Percentiles rank a stretch among this genome's conserved stretches.
These are phyloP conservation scores for Lipotes vexillifer DNA, from an alignment of 2,113 vertebrate species.

Conservation along the genomic window DNA sequence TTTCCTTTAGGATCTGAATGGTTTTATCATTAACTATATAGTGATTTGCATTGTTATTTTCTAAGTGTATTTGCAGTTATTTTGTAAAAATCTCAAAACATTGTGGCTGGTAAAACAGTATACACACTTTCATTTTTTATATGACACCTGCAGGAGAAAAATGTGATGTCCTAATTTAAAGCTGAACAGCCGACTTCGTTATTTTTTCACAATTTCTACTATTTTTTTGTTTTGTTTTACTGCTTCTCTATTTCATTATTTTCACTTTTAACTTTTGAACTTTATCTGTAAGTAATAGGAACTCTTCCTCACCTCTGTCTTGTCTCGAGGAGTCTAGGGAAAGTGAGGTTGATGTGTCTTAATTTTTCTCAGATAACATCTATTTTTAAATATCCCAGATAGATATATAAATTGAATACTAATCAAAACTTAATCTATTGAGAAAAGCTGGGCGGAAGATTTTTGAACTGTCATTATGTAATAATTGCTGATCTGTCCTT, in stretches of 20 bases:
- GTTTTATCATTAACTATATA: slow-evolving; percentile 48
- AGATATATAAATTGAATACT: background rate
- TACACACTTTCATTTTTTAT: background rate
- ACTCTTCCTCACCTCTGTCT: background rate
- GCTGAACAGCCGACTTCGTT: background rate
- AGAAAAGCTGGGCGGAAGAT: background rate
- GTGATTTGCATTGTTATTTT: background rate
- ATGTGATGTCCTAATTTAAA: background rate
- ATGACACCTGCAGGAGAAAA: background rate
- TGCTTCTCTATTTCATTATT: background rate
- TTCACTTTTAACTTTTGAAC: background rate
- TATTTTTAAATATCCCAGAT: background rate
- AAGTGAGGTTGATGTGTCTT: background rate
- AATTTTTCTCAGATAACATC: background rate
- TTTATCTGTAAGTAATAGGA: background rate
- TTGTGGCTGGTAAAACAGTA: background rate
- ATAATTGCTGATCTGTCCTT: background rate
- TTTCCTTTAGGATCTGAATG: slow-evolving; percentile 33
- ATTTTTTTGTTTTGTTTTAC: background rate
- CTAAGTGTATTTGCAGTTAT: background rate
- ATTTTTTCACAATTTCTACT: background rate
- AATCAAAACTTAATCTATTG: background rate
- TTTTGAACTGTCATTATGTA: background rate
- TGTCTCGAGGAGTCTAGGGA: background rate
- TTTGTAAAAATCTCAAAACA: background rate